A percentile compares a stretch with the other conserved stretches of the same genome.
Evolutionary conservation across 2,888 invertebrate genomes (phyloP).

Genomic region (Sphecodes monilicornis): DNA sequence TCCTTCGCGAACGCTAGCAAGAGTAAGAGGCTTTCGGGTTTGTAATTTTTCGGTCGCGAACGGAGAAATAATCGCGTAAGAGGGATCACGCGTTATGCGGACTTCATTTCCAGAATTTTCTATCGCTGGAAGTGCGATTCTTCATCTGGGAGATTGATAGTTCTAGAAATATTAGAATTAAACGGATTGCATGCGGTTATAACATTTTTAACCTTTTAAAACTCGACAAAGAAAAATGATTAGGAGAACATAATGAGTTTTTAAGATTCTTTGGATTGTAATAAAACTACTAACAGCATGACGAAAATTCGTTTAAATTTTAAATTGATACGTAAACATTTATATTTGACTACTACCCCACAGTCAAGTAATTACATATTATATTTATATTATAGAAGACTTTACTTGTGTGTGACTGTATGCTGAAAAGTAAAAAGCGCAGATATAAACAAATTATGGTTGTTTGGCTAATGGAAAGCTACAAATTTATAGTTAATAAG

Average conservation of each 20-base stretch:
- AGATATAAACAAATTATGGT: too few relatives aligned
- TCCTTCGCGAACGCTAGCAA: conserved; percentile 1
- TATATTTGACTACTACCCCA: too few relatives aligned
- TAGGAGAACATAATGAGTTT: not conserved
- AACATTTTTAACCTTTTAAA: not conserved
- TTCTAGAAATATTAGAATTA: not conserved
- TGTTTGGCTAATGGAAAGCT: too few relatives aligned
- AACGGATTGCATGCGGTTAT: not conserved
- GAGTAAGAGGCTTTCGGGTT: conserved; percentile 34
- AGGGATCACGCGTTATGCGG: not conserved
- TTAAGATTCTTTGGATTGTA: not conserved
- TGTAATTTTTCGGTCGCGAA: conserved; percentile 30
- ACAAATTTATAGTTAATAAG: too few relatives aligned
- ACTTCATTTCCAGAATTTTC: not conserved
- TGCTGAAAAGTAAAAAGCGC: too few relatives aligned
- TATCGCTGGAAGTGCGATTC: not conserved
- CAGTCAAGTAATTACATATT: too few relatives aligned
- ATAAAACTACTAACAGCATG: not conserved
- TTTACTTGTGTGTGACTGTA: too few relatives aligned
- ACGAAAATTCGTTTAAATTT: not conserved
- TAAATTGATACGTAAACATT: too few relatives aligned
- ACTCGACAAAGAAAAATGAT: not conserved
- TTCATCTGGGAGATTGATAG: not conserved
- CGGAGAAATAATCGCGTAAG: not conserved
- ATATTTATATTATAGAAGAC: too few relatives aligned